A percentile compares a stretch with the other conserved stretches of the same genome.
These are phyloP conservation scores for Rhabdomys dilectus DNA, from an alignment of 2,113 vertebrate species.

Conservation along the genomic window DNA sequence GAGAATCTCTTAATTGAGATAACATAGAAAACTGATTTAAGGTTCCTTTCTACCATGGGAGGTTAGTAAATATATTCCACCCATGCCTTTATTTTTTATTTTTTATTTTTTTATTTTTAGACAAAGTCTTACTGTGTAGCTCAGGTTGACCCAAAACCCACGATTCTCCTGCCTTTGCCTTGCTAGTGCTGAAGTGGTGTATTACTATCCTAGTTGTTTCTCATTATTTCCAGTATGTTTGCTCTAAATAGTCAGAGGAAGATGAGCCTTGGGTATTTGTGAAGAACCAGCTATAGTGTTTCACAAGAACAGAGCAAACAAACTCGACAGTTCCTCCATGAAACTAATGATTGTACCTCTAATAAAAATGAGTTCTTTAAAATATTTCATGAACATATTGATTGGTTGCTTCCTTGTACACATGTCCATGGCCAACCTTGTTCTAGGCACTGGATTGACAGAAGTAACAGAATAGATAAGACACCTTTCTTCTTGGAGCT, in stretches of 20 bases:
- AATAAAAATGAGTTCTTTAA: not conserved
- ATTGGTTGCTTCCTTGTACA: not conserved
- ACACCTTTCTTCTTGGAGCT: not conserved
- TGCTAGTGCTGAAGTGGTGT: no score
- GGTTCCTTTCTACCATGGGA: not conserved
- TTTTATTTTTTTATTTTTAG: not conserved
- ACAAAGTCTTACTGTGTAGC: not conserved
- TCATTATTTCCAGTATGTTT: not conserved
- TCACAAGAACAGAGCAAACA: not conserved
- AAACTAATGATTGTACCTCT: not conserved
- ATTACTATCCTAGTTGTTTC: not conserved
- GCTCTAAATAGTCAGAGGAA: not conserved
- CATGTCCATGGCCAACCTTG: not conserved
- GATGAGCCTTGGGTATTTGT: not conserved
- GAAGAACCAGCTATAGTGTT: not conserved
- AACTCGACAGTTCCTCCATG: not conserved
- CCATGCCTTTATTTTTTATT: not conserved
- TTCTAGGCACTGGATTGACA: not conserved
- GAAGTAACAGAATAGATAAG: not conserved
- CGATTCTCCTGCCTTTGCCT: not conserved
- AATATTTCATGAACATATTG: not conserved
- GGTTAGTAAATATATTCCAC: not conserved
- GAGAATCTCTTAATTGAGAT: not conserved
- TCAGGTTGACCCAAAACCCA: not conserved
- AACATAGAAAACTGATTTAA: not conserved